These are phyloP conservation scores for Pollenia griseotomentosa DNA, from an alignment of 2,888 invertebrate species.

Conservation along the genomic window DNA sequence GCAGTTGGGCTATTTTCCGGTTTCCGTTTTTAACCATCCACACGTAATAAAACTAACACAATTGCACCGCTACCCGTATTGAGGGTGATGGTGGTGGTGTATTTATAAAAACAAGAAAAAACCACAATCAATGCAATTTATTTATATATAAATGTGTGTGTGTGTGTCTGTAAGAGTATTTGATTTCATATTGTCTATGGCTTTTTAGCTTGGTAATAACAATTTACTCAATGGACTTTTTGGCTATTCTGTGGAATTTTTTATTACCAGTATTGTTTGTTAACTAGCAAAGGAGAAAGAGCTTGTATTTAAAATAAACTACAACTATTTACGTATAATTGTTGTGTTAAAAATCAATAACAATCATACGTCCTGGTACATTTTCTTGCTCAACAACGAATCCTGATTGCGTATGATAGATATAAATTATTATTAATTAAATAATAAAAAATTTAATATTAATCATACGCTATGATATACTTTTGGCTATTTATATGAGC, in stretches of 20 bases:
- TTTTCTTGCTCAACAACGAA: too few relatives aligned
- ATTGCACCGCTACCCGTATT: neutral
- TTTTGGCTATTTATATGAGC: neutral
- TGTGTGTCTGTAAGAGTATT: neutral
- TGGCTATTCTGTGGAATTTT: neutral
- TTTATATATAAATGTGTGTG: neutral
- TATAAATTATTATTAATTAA: neutral
- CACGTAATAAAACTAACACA: slow-evolving; percentile 25
- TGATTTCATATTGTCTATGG: neutral
- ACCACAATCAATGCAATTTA: slow-evolving; percentile 5
- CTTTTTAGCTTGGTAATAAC: neutral
- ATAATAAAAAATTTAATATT: neutral
- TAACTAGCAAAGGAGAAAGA: neutral
- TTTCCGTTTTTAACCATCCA: slow-evolving; percentile 14
- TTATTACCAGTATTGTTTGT: neutral
- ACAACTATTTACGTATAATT: neutral
- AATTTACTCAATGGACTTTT: slow-evolving; percentile 1
- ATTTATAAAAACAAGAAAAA: neutral
- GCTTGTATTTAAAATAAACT: neutral
- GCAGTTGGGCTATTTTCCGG: slow-evolving; percentile 26
- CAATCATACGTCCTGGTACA: neutral
- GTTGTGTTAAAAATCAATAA: slow-evolving; percentile 39
- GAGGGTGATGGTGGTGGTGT: neutral
- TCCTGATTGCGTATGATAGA: slow-evolving; percentile 44
- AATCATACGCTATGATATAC: slow-evolving; percentile 6